phyloP scores from a whole-genome alignment of 2,797 vertebrate species.

The Aplochiton taeniatus region DNA sequence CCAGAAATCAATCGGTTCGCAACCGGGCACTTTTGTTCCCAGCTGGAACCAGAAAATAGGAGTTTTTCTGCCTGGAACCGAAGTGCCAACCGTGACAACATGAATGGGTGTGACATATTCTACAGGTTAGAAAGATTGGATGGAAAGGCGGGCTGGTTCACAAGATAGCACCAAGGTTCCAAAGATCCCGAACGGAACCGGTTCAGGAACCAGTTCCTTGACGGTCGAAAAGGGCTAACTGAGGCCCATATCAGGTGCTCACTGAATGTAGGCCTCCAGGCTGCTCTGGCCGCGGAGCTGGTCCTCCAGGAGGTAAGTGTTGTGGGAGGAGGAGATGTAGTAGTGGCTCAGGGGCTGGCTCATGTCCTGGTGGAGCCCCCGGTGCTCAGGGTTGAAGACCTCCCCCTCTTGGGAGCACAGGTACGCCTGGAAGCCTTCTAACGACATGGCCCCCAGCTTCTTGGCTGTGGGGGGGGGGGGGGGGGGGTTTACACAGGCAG shows the following conservation, averaged over 20 bases:
- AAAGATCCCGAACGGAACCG: too few relatives aligned
- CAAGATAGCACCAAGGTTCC: too few relatives aligned
- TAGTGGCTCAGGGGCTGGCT: conserved; percentile 89
- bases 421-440: conserved; percentile 92
- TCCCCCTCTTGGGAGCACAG: conserved; percentile 88
- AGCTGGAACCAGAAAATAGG: too few relatives aligned
- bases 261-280: conserved; percentile 94
- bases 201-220: not conserved
- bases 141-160: too few relatives aligned
- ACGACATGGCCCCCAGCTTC: conserved; percentile 80
- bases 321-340: conserved; percentile 97
- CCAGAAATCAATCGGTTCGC: too few relatives aligned
- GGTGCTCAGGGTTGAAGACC: conserved; percentile 81
- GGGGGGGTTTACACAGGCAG: conserved; percentile 1
- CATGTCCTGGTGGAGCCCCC: conserved; percentile 87
- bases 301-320: conserved; percentile 95
- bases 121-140: too few relatives aligned
- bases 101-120: too few relatives aligned
- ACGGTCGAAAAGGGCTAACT: not conserved
- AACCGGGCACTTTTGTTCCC: too few relatives aligned
- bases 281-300: conserved; percentile 95
- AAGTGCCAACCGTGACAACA: too few relatives aligned
- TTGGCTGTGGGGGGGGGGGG: conserved; percentile 76
- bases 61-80: too few relatives aligned
- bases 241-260: conserved; percentile 29